Percentiles rank a stretch among this genome's conserved stretches.
Conservation (phyloP, 2,888 invertebrate species). For the Drosophila sordidula region DNA sequence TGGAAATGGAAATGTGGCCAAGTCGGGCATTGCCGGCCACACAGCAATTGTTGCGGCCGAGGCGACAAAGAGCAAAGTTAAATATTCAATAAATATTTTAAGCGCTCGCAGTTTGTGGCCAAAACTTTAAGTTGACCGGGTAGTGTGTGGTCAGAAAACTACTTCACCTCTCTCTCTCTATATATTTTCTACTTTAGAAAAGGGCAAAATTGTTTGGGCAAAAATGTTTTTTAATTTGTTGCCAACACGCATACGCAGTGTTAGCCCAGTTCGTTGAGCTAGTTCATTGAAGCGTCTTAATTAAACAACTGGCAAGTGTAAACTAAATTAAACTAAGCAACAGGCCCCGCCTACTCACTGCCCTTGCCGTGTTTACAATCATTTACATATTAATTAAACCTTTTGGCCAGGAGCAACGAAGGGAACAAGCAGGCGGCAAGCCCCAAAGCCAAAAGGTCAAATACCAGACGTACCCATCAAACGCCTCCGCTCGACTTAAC, state of each 20-base stretch:
- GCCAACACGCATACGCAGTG: conserved; percentile 48
- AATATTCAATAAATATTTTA: conserved; percentile 66
- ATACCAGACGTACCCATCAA: conserved; percentile 39
- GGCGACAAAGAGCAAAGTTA: conserved; percentile 49
- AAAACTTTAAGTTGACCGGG: background rate
- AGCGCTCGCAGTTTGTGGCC: conserved; percentile 10
- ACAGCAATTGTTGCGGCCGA: conserved; percentile 18
- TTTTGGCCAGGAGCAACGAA: conserved; percentile 46
- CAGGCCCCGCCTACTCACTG: background rate
- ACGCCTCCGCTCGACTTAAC: conserved; percentile 55
- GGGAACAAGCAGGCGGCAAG: conserved; percentile 32
- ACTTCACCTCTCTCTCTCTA: background rate
- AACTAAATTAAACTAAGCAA: conserved; percentile 26
- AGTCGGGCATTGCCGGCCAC: conserved; percentile 25
- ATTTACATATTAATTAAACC: conserved; percentile 80
- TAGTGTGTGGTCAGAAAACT: background rate
- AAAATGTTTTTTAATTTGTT: conserved; percentile 32
- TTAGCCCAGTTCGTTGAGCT: conserved; percentile 8
- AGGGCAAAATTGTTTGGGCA: background rate
- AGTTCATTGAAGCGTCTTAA: conserved; percentile 47
- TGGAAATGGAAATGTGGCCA: conserved; percentile 34
- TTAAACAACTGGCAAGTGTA: conserved; percentile 40
- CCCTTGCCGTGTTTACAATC: conserved; percentile 35
- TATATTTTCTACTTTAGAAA: background rate
- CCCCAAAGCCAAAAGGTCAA: conserved; percentile 73